These are phyloP conservation scores for Teinopalpus imperialis DNA, from an alignment of 2,888 invertebrate genomes.

Conservation along the genomic window DNA sequence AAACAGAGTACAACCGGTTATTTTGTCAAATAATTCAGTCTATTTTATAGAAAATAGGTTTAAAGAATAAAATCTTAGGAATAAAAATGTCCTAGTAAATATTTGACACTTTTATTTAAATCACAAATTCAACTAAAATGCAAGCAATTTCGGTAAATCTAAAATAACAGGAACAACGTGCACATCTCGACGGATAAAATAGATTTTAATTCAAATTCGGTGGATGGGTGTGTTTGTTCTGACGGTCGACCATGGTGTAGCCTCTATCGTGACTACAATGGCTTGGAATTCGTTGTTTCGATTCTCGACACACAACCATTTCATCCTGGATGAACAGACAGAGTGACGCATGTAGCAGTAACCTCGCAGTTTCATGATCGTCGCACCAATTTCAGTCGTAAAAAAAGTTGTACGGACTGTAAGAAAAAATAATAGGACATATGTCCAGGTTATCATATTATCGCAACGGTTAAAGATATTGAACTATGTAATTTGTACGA, in stretches of 20 bases:
- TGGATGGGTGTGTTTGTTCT: constrained; percentile 65
- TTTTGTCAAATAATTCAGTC: no score
- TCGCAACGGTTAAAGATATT: no score
- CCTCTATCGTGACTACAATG: constrained; percentile 70
- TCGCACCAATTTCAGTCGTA: constrained; percentile 63
- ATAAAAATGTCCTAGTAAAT: no score
- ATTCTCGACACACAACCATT: constrained; percentile 69
- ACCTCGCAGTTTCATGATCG: constrained; percentile 65
- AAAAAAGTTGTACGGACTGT: constrained; percentile 65
- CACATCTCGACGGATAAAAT: constrained; percentile 9
- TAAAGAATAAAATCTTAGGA: no score
- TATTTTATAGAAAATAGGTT: no score
- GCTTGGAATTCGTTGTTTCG: constrained; percentile 60
- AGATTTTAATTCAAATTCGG: constrained; percentile 40
- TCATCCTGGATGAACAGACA: constrained; percentile 68
- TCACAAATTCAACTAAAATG: constrained; percentile 22
- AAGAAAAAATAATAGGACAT: no score
- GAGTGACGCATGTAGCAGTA: constrained; percentile 71
- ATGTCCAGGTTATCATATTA: no score
- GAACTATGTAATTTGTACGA: no score
- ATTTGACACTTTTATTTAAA: constrained; percentile 18
- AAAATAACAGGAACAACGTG: constrained; percentile 18
- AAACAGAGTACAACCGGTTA: no score
- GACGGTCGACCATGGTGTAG: constrained; percentile 58
- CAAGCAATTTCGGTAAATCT: constrained; percentile 21